phyloP scores from a whole-genome alignment of 2,797 vertebrate species.

The Hippopotamyrus pictus region DNA sequence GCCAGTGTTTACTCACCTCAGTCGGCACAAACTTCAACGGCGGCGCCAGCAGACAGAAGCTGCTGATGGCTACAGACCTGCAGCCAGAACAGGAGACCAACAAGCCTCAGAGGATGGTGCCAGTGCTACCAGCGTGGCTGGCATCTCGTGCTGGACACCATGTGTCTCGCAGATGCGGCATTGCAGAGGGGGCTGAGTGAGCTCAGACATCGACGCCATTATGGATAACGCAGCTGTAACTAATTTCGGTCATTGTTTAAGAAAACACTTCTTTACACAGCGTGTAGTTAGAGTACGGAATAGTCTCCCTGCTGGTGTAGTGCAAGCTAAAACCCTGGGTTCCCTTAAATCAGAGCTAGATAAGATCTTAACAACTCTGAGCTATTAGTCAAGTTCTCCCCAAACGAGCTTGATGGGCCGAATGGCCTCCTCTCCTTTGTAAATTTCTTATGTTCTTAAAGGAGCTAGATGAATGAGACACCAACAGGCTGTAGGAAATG shows the following conservation, averaged over 20 bases:
- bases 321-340: no score
- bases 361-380: no score
- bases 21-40: neutral
- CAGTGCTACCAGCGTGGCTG: neutral
- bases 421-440: no score
- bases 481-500: neutral
- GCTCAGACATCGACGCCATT: neutral
- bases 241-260: neutral
- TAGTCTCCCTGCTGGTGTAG: no score
- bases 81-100: neutral
- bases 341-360: no score
- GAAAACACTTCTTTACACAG: no score
- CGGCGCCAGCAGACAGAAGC: neutral
- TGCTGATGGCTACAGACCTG: neutral
- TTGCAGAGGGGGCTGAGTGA: neutral
- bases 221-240: neutral
- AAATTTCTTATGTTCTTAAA: neutral
- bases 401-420: no score
- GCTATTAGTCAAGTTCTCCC: no score
- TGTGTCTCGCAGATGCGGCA: neutral
- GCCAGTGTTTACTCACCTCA: neutral
- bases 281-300: no score
- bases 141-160: neutral
- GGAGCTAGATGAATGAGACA: neutral
- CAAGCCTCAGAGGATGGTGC: neutral